Conservation (phyloP, 1,140 invertebrate species). For the Drosophila gunungcola region DNA sequence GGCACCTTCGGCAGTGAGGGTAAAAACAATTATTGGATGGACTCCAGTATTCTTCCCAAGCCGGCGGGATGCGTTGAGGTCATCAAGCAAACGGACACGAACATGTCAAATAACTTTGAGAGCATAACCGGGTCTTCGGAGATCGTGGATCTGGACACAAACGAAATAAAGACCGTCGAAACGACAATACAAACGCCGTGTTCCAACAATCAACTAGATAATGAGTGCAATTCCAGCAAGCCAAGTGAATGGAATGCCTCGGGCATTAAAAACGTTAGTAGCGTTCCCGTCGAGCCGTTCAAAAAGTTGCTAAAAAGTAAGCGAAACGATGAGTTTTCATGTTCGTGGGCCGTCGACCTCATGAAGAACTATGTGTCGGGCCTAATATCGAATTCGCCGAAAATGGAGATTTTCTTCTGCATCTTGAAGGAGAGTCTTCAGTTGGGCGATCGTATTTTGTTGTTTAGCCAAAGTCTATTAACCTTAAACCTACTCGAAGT, state of each 20-base stretch:
- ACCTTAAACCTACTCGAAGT: constrained; percentile 99
- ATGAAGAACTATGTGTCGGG: constrained; percentile 95
- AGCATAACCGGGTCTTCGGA: constrained; percentile 80
- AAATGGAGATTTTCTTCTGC: constrained; percentile 97
- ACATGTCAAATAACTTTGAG: constrained; percentile 63
- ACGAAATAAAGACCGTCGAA: constrained; percentile 87
- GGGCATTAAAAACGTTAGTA: constrained; percentile 38
- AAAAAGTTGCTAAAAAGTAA: constrained; percentile 66
- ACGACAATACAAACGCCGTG: constrained; percentile 68
- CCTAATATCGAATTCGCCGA: constrained; percentile 96
- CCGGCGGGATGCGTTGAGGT: constrained; percentile 72
- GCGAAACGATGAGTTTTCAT: constrained; percentile 91
- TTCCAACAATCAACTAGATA: constrained; percentile 42
- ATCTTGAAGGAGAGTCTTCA: constrained; percentile 95
- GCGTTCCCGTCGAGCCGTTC: constrained; percentile 40
- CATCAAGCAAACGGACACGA: constrained; percentile 60
- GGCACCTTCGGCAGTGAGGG: constrained; percentile 42
- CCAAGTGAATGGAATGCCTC: constrained; percentile 28
- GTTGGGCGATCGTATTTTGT: constrained; percentile 95
- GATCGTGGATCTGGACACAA: constrained; percentile 87
- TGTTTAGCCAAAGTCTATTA: constrained; percentile 98
- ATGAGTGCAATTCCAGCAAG: constrained; percentile 15
- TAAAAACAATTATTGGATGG: constrained; percentile 72
- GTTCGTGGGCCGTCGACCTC: constrained; percentile 94
- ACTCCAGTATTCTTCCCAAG: constrained; percentile 65